Percentiles rank a stretch among this genome's conserved stretches.
Evolutionary conservation across 2,797 vertebrate species (phyloP).

Genomic region (Furcifer pardalis): DNA sequence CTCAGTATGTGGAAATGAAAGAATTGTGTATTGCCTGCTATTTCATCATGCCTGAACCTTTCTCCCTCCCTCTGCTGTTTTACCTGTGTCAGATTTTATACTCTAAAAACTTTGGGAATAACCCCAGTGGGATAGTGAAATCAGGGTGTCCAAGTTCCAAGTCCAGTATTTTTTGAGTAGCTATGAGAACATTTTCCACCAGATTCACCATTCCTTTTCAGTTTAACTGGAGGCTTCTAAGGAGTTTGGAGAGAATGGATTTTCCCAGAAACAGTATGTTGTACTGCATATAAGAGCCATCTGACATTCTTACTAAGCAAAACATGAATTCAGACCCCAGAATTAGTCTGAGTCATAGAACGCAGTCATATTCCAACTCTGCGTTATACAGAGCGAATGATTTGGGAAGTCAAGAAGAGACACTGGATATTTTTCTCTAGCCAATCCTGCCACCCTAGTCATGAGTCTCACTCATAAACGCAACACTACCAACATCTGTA

Average conservation of each 20-base stretch:
- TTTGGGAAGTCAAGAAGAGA: background rate
- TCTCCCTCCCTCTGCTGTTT: background rate
- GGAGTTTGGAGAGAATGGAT: too few relatives aligned
- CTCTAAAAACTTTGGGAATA: too few relatives aligned
- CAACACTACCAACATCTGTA: background rate
- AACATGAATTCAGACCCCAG: background rate
- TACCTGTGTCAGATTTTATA: background rate
- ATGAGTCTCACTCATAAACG: background rate
- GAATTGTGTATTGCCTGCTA: background rate
- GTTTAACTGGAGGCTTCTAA: too few relatives aligned
- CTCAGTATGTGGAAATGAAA: background rate
- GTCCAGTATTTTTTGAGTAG: too few relatives aligned
- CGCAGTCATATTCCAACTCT: background rate
- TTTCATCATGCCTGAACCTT: background rate
- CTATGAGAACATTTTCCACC: too few relatives aligned
- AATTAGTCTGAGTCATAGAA: conserved; percentile 2
- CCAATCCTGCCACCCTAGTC: background rate
- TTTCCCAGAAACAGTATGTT: too few relatives aligned
- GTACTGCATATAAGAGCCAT: background rate
- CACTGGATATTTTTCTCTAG: background rate
- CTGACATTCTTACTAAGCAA: background rate
- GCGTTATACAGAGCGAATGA: background rate
- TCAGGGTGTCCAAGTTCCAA: too few relatives aligned
- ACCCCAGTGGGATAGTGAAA: too few relatives aligned
- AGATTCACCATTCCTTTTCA: too few relatives aligned